A percentile compares a stretch with the other conserved stretches of the same genome.
Evolutionary conservation across 2,113 vertebrate genomes (phyloP).

Genomic region (Rynchops niger): DNA sequence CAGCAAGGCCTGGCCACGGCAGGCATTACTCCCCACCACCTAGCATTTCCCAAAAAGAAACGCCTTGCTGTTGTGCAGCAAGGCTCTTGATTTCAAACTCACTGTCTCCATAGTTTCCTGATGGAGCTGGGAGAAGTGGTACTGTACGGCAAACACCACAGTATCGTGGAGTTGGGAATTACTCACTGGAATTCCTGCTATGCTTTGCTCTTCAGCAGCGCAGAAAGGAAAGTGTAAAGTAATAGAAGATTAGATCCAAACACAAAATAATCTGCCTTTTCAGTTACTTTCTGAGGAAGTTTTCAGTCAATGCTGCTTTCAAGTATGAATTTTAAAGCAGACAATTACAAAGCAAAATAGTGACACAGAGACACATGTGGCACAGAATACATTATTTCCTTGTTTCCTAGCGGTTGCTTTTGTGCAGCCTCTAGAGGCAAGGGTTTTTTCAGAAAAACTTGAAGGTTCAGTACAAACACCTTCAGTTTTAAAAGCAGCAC

Average conservation of each 20-base stretch:
- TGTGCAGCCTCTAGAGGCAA: background rate
- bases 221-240: background rate
- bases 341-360: background rate
- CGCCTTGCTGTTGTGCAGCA: background rate
- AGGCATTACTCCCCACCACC: background rate
- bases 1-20: background rate
- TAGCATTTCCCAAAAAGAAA: background rate
- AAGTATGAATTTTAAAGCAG: background rate
- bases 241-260: background rate
- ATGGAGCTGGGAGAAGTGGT: background rate
- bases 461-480: background rate
- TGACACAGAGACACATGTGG: background rate
- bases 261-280: background rate
- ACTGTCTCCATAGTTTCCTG: background rate
- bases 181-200: background rate
- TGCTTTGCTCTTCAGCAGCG: background rate
- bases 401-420: background rate
- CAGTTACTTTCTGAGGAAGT: background rate
- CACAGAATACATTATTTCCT: background rate
- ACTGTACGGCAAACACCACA: background rate
- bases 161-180: background rate
- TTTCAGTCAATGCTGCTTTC: background rate
- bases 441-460: background rate
- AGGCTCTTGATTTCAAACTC: background rate
- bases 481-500: background rate